Percentiles rank a stretch among this genome's conserved stretches.
Evolutionary conservation across 2,888 invertebrate genomes (phyloP).

Genomic region (Chrysolina americana): DNA sequence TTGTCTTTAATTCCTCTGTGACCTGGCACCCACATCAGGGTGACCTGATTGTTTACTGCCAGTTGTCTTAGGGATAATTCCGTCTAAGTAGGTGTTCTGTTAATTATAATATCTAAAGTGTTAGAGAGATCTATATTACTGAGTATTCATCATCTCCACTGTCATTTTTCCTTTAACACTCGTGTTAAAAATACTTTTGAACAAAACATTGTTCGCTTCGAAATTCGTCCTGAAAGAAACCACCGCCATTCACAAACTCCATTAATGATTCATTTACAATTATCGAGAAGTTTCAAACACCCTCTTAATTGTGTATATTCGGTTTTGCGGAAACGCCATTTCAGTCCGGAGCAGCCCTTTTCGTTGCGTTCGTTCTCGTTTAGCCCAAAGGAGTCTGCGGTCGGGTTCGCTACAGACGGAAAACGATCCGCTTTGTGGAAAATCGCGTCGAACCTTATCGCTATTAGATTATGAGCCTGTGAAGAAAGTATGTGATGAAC

Average conservation of each 20-base stretch:
- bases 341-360: background rate
- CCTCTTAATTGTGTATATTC: conserved; percentile 24
- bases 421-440: conserved; percentile 16
- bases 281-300: conserved; percentile 18
- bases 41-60: no score
- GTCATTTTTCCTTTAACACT: no score
- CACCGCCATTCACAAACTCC: background rate
- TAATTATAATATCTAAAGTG: no score
- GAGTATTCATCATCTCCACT: no score
- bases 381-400: conserved; percentile 4
- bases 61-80: no score
- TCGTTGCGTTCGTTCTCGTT: conserved; percentile 1
- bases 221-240: background rate
- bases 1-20: no score
- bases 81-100: no score
- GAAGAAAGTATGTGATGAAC: background rate
- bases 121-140: no score
- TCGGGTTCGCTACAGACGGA: conserved; percentile 20
- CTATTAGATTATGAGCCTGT: background rate
- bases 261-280: background rate
- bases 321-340: conserved; percentile 26
- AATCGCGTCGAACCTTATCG: conserved; percentile 10
- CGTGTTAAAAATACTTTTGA: no score
- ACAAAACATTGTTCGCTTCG: no score
- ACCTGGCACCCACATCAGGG: no score